Conservation (phyloP, 2,113 vertebrate genomes). For the Bettongia penicillata region DNA sequence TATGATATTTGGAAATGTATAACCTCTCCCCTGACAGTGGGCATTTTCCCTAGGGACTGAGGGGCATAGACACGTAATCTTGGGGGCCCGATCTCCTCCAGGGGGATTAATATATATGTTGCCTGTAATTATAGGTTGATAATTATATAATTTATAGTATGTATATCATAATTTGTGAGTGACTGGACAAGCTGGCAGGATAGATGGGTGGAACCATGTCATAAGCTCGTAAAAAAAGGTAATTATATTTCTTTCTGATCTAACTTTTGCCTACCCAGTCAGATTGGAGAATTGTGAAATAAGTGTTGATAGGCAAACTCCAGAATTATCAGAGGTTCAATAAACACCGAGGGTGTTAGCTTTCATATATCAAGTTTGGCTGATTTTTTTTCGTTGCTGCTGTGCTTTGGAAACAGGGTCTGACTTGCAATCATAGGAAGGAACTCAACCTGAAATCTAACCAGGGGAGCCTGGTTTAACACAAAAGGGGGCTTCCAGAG, state of each 20-base stretch:
- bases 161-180: constrained; percentile 86
- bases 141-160: constrained; percentile 88
- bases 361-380: constrained; percentile 69
- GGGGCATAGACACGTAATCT: constrained; percentile 76
- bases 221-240: constrained; percentile 88
- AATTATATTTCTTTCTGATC: constrained; percentile 88
- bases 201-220: constrained; percentile 83
- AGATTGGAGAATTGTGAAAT: constrained; percentile 84
- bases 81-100: constrained; percentile 83
- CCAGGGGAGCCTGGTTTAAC: neutral
- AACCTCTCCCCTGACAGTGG: constrained; percentile 70
- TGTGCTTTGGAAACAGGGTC: constrained; percentile 72
- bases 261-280: constrained; percentile 85
- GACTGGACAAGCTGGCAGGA: constrained; percentile 84
- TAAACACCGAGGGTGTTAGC: constrained; percentile 70
- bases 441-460: neutral
- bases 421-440: neutral
- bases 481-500: neutral
- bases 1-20: constrained; percentile 80
- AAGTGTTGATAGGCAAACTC: constrained; percentile 75
- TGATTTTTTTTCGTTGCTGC: constrained; percentile 50
- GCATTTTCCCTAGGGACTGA: constrained; percentile 79
- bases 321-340: constrained; percentile 73
- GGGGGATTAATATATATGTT: constrained; percentile 84
- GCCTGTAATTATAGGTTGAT: constrained; percentile 87